Evolutionary conservation across 2,797 vertebrate genomes (phyloP).

Genomic region (Thunnus albacares): DNA sequence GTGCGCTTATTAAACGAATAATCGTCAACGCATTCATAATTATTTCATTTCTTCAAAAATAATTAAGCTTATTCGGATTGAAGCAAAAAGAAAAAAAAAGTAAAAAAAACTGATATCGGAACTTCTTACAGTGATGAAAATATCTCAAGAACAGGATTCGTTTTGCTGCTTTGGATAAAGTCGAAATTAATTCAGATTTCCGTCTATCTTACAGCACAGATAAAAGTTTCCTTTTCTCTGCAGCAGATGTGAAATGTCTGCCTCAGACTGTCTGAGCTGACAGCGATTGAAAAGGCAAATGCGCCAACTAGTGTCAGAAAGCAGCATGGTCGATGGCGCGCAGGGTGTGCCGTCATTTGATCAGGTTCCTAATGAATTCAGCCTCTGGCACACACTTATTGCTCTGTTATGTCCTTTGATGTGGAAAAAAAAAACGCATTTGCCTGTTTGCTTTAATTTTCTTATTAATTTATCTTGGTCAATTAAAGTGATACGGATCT

Average conservation of each 20-base stretch:
- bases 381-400: constrained; percentile 47
- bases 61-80: constrained; percentile 10
- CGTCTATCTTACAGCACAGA: constrained; percentile 37
- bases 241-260: constrained; percentile 68
- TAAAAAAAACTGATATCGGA: background rate
- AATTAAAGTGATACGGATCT: constrained; percentile 73
- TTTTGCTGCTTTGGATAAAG: background rate
- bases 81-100: background rate
- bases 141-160: rapidly evolving
- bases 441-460: constrained; percentile 52
- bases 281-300: constrained; percentile 85
- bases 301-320: constrained; percentile 88
- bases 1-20: constrained; percentile 53
- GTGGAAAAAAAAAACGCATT: constrained; percentile 37
- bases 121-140: background rate
- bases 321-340: constrained; percentile 52
- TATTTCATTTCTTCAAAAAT: background rate
- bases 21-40: constrained; percentile 1
- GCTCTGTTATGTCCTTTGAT: constrained; percentile 58
- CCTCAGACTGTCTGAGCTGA: constrained; percentile 46
- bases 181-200: constrained; percentile 37
- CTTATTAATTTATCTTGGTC: constrained; percentile 35
- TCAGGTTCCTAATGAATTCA: constrained; percentile 60
- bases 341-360: constrained; percentile 69
- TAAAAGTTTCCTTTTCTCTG: constrained; percentile 46